Evolutionary conservation across 2,113 vertebrate genomes (phyloP), one percentile per base, ranked within the genome.

Genomic region (Dasyprocta punctata): DNA sequence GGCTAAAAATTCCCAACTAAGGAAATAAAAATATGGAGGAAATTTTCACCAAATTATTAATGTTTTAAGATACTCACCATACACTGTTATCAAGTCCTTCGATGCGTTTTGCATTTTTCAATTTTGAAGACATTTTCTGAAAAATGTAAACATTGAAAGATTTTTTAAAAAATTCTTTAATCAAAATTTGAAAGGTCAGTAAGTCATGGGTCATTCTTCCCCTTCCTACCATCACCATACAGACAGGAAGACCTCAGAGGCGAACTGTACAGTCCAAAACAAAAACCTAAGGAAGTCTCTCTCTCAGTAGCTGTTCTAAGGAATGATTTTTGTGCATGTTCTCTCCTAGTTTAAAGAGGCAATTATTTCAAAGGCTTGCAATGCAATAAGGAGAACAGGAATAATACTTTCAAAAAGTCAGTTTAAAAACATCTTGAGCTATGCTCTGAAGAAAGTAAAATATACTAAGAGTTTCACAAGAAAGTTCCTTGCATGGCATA

Each of bases 11-110:
- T 58, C 69, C 19, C 56, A 87, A 28, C 4, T 58, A 77, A n/a
- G 12, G 33, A 61, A n/a, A 65, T 33, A 90, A 90, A 87, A 80
- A 52, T 12, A 26, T 38, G 13, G 3, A 73, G 54, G 36, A 95
- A 80, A 61, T 28, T 24, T 2, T 80, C 10, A 92, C 75, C 26
- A 89, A 28, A 52, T 22, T 67, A 84, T 65, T 88, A 58, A 19
- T 67, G 5, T 69, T 80, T 41, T 94, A 58, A 90, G 87, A 80
- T 92, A 98, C 99, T 99, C 97, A 99, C 99, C 99, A 99, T 0
- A 99, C 94, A 84, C 99, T 99, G 97, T 99, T 99, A 95, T 99
- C 99, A 95, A 99, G 99, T 56, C 99, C 99, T 98, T 99, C 99
- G 44, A 99, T 99, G 97, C 99, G 98, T 98, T 99, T 99, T 87